Percentiles rank a stretch among this genome's conserved stretches.
Conservation (phyloP, 2,888 invertebrate genomes). For the Diloba caeruleocephala region DNA sequence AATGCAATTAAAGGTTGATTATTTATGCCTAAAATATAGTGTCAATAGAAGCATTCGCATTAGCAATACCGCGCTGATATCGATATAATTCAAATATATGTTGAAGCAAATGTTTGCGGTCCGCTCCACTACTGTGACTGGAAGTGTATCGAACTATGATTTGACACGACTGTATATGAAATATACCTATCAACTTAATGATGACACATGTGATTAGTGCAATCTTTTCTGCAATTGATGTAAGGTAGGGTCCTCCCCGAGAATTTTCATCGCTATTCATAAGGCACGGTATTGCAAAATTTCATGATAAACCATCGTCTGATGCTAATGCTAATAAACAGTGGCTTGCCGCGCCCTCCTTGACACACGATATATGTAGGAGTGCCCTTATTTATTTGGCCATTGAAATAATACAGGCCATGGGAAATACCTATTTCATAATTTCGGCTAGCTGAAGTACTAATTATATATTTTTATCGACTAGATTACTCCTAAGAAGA, state of each 20-base stretch:
- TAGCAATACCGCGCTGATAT: no score
- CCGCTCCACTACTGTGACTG: no score
- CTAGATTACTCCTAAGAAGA: neutral
- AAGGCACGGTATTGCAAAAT: slow-evolving; percentile 18
- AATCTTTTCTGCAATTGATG: slow-evolving; percentile 9
- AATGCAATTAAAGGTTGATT: no score
- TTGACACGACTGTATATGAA: no score
- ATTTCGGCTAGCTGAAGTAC: neutral
- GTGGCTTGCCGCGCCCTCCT: slow-evolving; percentile 25
- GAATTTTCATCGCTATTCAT: neutral
- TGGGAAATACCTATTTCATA: slow-evolving; percentile 19
- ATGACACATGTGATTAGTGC: neutral
- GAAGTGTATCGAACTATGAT: no score
- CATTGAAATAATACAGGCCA: slow-evolving; percentile 38
- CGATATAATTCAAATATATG: no score
- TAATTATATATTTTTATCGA: neutral
- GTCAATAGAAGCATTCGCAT: no score
- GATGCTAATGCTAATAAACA: slow-evolving; percentile 22
- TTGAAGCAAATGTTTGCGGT: no score
- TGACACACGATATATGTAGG: slow-evolving; percentile 37
- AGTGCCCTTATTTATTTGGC: slow-evolving; percentile 46
- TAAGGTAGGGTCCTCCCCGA: slow-evolving; percentile 2
- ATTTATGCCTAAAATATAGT: no score
- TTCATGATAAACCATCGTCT: slow-evolving; percentile 36
- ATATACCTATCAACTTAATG: neutral